These are phyloP conservation scores for Hemicordylus capensis DNA, from an alignment of 2,113 vertebrate genomes.

Conservation along the genomic window DNA sequence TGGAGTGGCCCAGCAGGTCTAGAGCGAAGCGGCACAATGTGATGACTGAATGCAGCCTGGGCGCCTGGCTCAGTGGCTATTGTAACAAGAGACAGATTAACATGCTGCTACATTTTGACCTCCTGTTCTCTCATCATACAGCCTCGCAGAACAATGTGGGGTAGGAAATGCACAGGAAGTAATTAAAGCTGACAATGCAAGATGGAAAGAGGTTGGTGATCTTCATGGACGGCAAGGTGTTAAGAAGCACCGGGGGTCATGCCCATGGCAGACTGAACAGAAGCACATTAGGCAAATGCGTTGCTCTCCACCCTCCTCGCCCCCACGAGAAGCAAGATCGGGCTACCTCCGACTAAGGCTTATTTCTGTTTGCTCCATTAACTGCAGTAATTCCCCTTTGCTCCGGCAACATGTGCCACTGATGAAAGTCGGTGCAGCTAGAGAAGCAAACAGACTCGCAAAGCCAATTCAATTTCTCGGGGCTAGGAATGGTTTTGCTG, in stretches of 20 bases:
- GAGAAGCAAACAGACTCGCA: background rate
- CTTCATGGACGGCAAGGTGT: constrained; percentile 8
- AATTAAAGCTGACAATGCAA: constrained; percentile 34
- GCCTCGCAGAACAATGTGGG: background rate
- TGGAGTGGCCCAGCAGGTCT: background rate
- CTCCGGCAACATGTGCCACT: background rate
- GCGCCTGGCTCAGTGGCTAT: rapidly evolving
- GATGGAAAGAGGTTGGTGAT: background rate
- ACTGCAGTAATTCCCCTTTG: background rate
- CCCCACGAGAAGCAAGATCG: background rate
- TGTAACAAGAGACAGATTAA: background rate
- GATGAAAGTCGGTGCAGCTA: background rate
- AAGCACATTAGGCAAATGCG: background rate
- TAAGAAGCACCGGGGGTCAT: constrained; percentile 14
- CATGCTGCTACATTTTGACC: background rate
- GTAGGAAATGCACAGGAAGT: constrained; percentile 9
- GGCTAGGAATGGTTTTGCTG: background rate
- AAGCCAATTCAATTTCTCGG: background rate
- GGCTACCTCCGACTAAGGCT: constrained; percentile 18
- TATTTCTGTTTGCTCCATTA: background rate
- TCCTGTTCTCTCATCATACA: constrained; percentile 19
- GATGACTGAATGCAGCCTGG: background rate
- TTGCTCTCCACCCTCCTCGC: background rate
- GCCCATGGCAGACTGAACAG: background rate
- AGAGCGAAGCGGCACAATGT: background rate